Evolutionary conservation across 2,888 invertebrate species (phyloP), one percentile per base, ranked within the genome.

Genomic region (Boloria euphrosyne): DNA sequence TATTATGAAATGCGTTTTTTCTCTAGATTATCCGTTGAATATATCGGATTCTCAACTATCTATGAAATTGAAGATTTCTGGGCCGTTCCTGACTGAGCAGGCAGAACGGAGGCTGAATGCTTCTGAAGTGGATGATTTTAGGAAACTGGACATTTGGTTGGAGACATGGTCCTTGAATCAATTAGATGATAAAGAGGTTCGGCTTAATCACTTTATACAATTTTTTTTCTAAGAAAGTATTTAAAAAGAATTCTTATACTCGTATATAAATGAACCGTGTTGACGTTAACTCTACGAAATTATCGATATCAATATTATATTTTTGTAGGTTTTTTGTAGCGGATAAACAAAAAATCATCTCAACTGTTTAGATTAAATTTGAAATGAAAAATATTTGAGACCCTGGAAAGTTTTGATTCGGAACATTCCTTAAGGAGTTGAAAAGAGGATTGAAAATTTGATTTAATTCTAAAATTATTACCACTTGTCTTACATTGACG

Each of bases 31-130:
- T 74, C 49, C 74, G 0, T 63, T 91, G 4, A 65, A 78, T 17
- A 74, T 75, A 3, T 66, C 78, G 2, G 74, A 77, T 2, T 63
- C 74, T 0, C 57, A 78, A 0, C 55, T 86, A 0, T 78, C 81
- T 0, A 52, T 92, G 0, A 70, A 76, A 0, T 57, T 92, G 0
- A 78, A 80, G 31, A 65, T 89, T 1, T 81, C 83, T 0, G 92
- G 92, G 0, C 92, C 92, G 0, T 91, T 90, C 65, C 50, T 90
- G 0, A 77, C 85, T 0, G 86, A 93, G 53, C 88, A 92, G 4
- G 75, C 67, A 0, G 84, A 89, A 64, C 75, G 75, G n/a, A 82
- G 84, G 53, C 64, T 87, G 7, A 84, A 91, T 55, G 71, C 79
- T 3, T 85, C 85, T 18, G 75, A 78, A n/a, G 53, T 69, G 16